phyloP scores from a whole-genome alignment of 2,888 invertebrate genomes.

The Strigamia maritima region DNA sequence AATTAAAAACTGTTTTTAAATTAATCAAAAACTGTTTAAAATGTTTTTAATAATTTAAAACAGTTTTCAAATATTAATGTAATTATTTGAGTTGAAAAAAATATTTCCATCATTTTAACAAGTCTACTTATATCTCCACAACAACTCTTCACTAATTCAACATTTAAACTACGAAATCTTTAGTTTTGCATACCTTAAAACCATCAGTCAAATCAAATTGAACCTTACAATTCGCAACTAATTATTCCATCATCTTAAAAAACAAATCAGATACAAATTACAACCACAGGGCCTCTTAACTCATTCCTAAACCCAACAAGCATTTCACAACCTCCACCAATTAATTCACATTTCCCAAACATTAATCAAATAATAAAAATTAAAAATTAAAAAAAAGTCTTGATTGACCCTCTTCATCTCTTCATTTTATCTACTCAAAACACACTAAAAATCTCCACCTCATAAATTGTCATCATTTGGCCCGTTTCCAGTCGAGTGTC shows the following conservation, averaged over 20 bases:
- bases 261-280: not conserved
- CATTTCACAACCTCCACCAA: not conserved
- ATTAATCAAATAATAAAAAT: too few relatives aligned
- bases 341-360: not conserved
- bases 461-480: not conserved
- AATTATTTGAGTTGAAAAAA: too few relatives aligned
- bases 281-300: constrained; percentile 7
- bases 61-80: too few relatives aligned
- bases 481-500: not conserved
- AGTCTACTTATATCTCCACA: not conserved
- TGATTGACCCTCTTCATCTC: not conserved
- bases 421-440: not conserved
- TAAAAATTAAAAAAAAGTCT: too few relatives aligned
- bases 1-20: too few relatives aligned
- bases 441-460: not conserved
- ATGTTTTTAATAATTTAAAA: too few relatives aligned
- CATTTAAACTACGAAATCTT: not conserved
- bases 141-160: not conserved
- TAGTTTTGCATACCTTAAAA: not conserved
- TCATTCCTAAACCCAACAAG: not conserved
- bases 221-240: not conserved
- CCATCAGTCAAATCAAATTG: not conserved
- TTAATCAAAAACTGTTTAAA: too few relatives aligned
- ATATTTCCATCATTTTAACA: not conserved
- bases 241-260: constrained; percentile 11